Evolutionary conservation across 2,888 invertebrate genomes (phyloP).

Genomic region (Salticus scenicus): DNA sequence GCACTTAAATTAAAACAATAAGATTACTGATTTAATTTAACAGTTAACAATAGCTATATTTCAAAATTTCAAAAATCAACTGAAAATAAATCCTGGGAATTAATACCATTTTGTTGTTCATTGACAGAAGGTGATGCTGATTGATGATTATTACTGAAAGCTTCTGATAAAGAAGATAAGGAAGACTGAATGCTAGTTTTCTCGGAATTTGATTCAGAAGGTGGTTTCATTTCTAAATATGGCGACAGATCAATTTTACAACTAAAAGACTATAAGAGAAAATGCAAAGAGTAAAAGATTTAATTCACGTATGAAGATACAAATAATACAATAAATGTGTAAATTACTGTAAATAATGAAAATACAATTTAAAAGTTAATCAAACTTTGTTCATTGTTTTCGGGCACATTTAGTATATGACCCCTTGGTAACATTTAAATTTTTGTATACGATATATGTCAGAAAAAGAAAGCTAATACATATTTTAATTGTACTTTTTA

Average conservation of each 20-base stretch:
- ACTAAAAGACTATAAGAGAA: conserved; percentile 74
- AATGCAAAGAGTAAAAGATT: too few relatives aligned
- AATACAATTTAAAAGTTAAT: too few relatives aligned
- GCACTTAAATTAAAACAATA: neutral
- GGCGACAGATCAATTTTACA: conserved; percentile 73
- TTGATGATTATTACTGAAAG: conserved; percentile 41
- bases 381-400: too few relatives aligned
- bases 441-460: too few relatives aligned
- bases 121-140: neutral
- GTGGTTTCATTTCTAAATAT: conserved; percentile 51
- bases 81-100: too few relatives aligned
- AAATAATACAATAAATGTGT: too few relatives aligned
- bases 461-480: too few relatives aligned
- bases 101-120: conserved; percentile 11
- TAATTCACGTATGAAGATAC: too few relatives aligned
- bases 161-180: conserved; percentile 63
- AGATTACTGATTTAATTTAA: neutral
- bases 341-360: too few relatives aligned
- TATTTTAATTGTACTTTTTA: too few relatives aligned
- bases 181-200: conserved; percentile 38
- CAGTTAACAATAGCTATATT: neutral
- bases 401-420: too few relatives aligned
- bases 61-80: neutral
- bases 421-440: too few relatives aligned
- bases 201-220: conserved; percentile 12